Base-by-base conservation (phyloP, 37 sponge, comb jelly and placozoan genomes). In the Hormiphora californensis region DNA sequence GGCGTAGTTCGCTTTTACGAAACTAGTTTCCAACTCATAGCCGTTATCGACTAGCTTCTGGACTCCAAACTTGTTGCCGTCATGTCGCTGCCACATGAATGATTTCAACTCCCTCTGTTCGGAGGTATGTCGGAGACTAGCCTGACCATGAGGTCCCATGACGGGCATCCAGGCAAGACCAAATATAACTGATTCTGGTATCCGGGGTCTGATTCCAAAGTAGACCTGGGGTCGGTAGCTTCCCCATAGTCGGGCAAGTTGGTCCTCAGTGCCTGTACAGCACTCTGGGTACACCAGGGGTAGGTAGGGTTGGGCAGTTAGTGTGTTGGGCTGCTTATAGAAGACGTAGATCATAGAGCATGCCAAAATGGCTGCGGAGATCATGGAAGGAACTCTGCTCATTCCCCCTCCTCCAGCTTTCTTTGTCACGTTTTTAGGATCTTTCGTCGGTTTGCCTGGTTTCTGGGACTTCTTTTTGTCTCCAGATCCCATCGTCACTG, bases 151-250 rank as follows among this genome's bases (percentile, higher is more conserved):
- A 36, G 78, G 40, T 7, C 31, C 31, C 55, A 11, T 5, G 12
- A 59, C 33, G 8, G 86, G 62, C 63, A 90, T 81, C 90, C 90
- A 90, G 88, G 89, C 78, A 3, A 90, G 85, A 32, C 88, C 90
- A 63, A 81, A 73, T 54, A 90, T 65, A 1, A 53, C 44, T 19
- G 81, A 89, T n/a, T 68, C 32, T 27, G 88, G 88, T 9, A 86
- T 57, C 17, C 88, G 54, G n/a, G 88, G 67, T 22, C 91, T 35
- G 38, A 90, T 89, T 25, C 91, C 91, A 54, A 90, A 90, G 63
- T 90, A 90, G 17, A 90, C 91, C 81, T 73, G 81, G 5, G 81
- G 81, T 40, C 81, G 32, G 81, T 73, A 73, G 43, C 46, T 73
- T 1, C 81, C 81, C 81, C 81, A 73, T 36, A 73, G 35, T 40